Percentiles rank a stretch among this genome's conserved stretches.
These are phyloP conservation scores for Polydrusus pterygomalis DNA, from an alignment of 2,888 invertebrate genomes.

Conservation along the genomic window DNA sequence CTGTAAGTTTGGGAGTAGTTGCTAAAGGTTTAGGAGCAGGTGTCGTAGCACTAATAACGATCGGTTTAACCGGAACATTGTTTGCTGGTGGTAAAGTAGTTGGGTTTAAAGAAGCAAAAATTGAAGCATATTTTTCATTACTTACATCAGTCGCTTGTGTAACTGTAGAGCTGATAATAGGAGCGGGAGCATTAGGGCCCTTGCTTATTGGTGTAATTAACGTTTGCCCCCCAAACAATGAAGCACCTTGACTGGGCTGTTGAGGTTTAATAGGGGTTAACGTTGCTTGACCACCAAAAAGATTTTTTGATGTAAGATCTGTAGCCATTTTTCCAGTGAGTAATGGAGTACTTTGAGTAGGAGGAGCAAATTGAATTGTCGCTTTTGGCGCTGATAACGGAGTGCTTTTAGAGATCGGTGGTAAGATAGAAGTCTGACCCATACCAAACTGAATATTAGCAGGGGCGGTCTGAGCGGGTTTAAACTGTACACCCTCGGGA, in stretches of 20 bases:
- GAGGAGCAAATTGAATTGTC: slow-evolving; percentile 17
- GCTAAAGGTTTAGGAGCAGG: slow-evolving; percentile 10
- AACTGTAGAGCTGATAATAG: slow-evolving; percentile 4
- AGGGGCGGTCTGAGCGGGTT: background rate
- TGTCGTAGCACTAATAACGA: slow-evolving; percentile 42
- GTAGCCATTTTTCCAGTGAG: slow-evolving; percentile 31
- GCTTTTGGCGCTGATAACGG: slow-evolving; percentile 34
- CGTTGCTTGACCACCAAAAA: slow-evolving; percentile 60
- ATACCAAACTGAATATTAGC: slow-evolving; percentile 12
- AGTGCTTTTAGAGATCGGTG: slow-evolving; percentile 15
- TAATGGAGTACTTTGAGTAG: slow-evolving; percentile 48
- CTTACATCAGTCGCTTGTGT: background rate
- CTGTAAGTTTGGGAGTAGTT: slow-evolving; percentile 15
- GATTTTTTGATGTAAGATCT: slow-evolving; percentile 42
- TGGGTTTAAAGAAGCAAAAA: slow-evolving; percentile 56
- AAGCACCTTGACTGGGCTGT: slow-evolving; percentile 30
- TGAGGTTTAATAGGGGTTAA: slow-evolving; percentile 58
- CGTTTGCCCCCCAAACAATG: slow-evolving; percentile 59
- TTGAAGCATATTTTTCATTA: slow-evolving; percentile 57
- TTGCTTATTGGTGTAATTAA: slow-evolving; percentile 58
- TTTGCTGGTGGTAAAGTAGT: slow-evolving; percentile 32
- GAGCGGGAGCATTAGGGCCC: slow-evolving; percentile 17
- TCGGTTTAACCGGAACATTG: slow-evolving; percentile 51
- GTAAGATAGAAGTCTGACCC: background rate
- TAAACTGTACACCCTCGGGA: slow-evolving; percentile 8